These are phyloP conservation scores for Leptodirus hochenwartii DNA, from an alignment of 2,888 invertebrate genomes.

Conservation along the genomic window DNA sequence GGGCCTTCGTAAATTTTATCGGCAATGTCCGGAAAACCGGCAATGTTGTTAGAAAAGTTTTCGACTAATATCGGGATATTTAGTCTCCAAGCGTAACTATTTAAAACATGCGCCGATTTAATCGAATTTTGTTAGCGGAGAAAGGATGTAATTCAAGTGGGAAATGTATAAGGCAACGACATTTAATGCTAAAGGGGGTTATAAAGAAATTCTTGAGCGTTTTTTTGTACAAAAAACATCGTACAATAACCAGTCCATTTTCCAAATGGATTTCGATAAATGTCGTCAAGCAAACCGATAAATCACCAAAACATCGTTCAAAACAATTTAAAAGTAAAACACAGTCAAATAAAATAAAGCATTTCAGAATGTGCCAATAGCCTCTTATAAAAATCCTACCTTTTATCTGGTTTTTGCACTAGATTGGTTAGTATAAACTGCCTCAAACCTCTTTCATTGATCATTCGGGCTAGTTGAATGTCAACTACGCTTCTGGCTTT, in stretches of 20 bases:
- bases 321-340: slow-evolving; percentile 17
- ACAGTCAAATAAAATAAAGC: slow-evolving; percentile 2
- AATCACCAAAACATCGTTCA: too few species aligned
- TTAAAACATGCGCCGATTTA: too few species aligned
- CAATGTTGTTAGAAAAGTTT: slow-evolving; percentile 43
- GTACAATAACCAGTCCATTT: too few species aligned
- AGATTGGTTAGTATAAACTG: slow-evolving; percentile 79
- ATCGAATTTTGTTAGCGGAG: too few species aligned
- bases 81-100: slow-evolving; percentile 60
- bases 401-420: slow-evolving; percentile 26
- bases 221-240: too few species aligned
- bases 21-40: slow-evolving; percentile 38
- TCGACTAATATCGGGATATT: slow-evolving; percentile 47
- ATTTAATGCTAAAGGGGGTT: too few species aligned
- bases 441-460: slow-evolving; percentile 39
- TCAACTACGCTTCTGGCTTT: slow-evolving; percentile 45
- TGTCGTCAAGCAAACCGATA: too few species aligned
- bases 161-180: too few species aligned
- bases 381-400: slow-evolving; percentile 13
- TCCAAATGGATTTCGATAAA: too few species aligned
- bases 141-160: too few species aligned
- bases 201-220: too few species aligned
- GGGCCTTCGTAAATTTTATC: slow-evolving; percentile 33
- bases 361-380: not conserved
- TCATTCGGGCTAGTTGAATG: slow-evolving; percentile 36